Conservation (phyloP, 2,888 invertebrate genomes). For the Pseudococcus viburni region DNA sequence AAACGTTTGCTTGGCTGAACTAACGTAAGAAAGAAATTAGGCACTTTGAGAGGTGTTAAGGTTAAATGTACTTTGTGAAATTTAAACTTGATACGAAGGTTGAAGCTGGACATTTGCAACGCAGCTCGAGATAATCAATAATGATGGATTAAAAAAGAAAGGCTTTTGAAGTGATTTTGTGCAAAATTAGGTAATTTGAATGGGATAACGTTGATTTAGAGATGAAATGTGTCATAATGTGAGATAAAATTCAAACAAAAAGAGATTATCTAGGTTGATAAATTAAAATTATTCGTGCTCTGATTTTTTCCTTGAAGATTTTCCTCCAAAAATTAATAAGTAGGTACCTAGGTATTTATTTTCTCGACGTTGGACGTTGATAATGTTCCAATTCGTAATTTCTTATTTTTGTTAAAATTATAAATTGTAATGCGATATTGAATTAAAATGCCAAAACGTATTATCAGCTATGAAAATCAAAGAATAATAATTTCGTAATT, state of each 20-base stretch:
- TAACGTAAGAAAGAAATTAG: slow-evolving; percentile 2
- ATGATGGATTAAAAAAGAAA: not conserved
- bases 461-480: not conserved
- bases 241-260: not conserved
- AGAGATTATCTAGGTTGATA: not conserved
- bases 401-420: not conserved
- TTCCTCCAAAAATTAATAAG: not conserved
- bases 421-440: not conserved
- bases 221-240: not conserved
- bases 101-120: not conserved
- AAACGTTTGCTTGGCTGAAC: slow-evolving; percentile 15
- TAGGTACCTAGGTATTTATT: not conserved
- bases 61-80: slow-evolving; percentile 45
- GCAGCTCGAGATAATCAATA: not conserved
- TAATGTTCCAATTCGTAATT: not conserved
- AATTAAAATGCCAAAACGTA: not conserved
- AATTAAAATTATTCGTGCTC: not conserved
- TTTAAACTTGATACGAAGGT: slow-evolving; percentile 16
- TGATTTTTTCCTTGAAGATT: not conserved
- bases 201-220: not conserved
- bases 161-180: not conserved
- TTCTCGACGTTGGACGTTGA: not conserved
- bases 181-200: not conserved
- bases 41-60: slow-evolving; percentile 3
- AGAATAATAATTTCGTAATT: not conserved